A percentile compares a stretch with the other conserved stretches of the same genome.
These are phyloP conservation scores for Siderastrea radians DNA, from an alignment of 92 coral and sea anemone genomes.

Conservation along the genomic window DNA sequence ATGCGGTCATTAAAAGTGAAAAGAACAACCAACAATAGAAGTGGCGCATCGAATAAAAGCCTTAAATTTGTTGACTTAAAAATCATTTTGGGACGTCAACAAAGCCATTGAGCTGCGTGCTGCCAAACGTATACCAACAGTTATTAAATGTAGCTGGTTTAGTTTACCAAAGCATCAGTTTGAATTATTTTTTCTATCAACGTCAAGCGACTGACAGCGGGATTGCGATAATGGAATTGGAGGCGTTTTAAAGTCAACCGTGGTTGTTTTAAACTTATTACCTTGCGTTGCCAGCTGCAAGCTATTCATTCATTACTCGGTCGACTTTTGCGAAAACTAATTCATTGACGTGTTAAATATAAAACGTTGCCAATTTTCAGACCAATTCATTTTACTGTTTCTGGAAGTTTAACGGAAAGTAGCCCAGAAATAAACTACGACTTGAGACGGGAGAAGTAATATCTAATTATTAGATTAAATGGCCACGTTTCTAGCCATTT, in stretches of 20 bases:
- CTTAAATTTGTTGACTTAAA: conserved; percentile 44
- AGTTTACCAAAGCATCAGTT: conserved; percentile 9
- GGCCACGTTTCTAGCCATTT: conserved; percentile 3
- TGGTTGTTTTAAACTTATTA: conserved; percentile 19
- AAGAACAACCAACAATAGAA: conserved; percentile 51
- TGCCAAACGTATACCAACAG: background rate
- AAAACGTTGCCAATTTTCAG: conserved; percentile 23
- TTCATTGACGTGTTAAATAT: conserved; percentile 30
- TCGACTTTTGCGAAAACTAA: conserved; percentile 32
- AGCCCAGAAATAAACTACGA: background rate
- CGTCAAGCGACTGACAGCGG: conserved; percentile 11
- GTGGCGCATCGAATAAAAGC: conserved; percentile 26
- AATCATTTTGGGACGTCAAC: conserved; percentile 6
- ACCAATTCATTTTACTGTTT: background rate
- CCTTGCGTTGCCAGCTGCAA: conserved; percentile 38
- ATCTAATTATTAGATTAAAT: background rate
- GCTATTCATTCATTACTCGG: conserved; percentile 13
- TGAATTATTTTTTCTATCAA: conserved; percentile 1
- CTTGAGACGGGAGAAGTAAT: background rate
- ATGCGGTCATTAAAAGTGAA: conserved; percentile 18
- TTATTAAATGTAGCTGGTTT: conserved; percentile 1
- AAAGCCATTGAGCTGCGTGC: conserved; percentile 1
- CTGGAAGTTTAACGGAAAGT: background rate
- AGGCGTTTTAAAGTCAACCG: conserved; percentile 29
- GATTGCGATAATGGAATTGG: conserved; percentile 33